Base-by-base conservation (phyloP, 2,113 vertebrate species). In the Noturus placidus region DNA sequence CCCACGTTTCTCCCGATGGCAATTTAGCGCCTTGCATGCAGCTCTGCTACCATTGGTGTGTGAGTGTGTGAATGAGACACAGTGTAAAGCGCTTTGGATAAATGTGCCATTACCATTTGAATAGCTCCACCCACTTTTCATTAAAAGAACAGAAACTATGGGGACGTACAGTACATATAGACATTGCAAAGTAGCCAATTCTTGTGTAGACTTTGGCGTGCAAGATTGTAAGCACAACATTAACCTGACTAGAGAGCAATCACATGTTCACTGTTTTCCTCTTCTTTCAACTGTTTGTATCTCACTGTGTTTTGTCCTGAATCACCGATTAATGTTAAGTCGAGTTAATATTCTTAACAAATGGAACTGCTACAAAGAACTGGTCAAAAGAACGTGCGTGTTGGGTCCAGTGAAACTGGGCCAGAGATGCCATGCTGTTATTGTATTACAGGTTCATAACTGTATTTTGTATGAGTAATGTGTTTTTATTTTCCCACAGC, bases 401-500 rank as follows among this genome's bases (percentile, higher is more conserved):
- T 3, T 5, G 78, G 38, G 19, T 35, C 76, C 46, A 54, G 61
- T 86, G 22, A 30, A 67, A 30, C 50, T 1, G 20, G 20, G 50
- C 19, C 72, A 5, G 11, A 38, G 25, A 63, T n/a, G 74, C 50
- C 77, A 81, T 69, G 79, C 35, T 30, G 30, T 42, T 54, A 38
- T 42, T 69, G 54, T 70, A 17, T 81, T 70, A 56, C 42, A n/a
- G 83, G 11, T 20, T 72, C 77, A 35, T 13, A 79, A 79, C 59
- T 69, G 57, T 79, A 79, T 56, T 78, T 10, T 74, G 61, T 50
- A 50, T 83, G 65, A 77, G 61, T 85, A 69, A 83, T 89, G 78
- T 72, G 46, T 81, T 65, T 57, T 70, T 52, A n/a, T 91, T 86
- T 91, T 90, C 87, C 88, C 91, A 90, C 76, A 84, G 61, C 83